Percentiles rank a stretch among this genome's conserved stretches.
phyloP scores from a whole-genome alignment of 2,888 invertebrate species.

The Tromatobia lineatoria region DNA sequence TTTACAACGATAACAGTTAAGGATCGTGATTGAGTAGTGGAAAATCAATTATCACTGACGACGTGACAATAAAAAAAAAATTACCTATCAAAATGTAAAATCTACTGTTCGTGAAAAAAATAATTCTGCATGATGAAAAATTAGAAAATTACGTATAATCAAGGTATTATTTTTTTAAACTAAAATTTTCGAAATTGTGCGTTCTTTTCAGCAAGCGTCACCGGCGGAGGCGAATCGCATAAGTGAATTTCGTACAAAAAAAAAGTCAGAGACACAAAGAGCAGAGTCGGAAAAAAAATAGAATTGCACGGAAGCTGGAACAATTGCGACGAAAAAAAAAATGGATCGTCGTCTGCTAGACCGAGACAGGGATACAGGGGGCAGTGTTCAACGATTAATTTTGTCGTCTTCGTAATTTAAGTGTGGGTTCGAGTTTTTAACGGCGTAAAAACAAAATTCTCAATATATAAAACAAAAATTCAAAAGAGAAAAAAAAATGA shows the following conservation, averaged over 20 bases:
- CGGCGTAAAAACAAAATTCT: slow-evolving; percentile 58
- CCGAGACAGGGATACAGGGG: slow-evolving; percentile 50
- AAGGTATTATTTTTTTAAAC: slow-evolving; percentile 44
- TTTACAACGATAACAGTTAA: too few species aligned
- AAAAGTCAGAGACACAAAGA: slow-evolving; percentile 42
- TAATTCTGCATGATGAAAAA: slow-evolving; percentile 47
- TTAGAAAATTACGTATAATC: slow-evolving; percentile 15
- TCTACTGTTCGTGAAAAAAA: slow-evolving; percentile 14
- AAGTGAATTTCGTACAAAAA: slow-evolving; percentile 76
- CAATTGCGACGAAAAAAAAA: slow-evolving; percentile 1
- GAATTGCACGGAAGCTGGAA: neutral
- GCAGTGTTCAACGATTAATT: slow-evolving; percentile 59
- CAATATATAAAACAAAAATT: slow-evolving; percentile 26
- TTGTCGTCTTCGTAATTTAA: slow-evolving; percentile 60
- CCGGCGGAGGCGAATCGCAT: slow-evolving; percentile 82
- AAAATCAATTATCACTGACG: slow-evolving; percentile 1
- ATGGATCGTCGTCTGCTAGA: slow-evolving; percentile 45
- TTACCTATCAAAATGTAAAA: neutral
- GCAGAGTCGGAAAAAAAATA: slow-evolving; percentile 30
- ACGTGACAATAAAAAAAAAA: neutral
- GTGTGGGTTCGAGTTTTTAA: slow-evolving; percentile 47
- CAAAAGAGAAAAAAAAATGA: slow-evolving; percentile 27
- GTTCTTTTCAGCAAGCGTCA: slow-evolving; percentile 84
- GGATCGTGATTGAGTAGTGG: slow-evolving; percentile 24
- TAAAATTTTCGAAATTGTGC: slow-evolving; percentile 69